Evolutionary conservation across 1,140 invertebrate genomes (phyloP).

Genomic region (Lepeophtheirus salmonis): DNA sequence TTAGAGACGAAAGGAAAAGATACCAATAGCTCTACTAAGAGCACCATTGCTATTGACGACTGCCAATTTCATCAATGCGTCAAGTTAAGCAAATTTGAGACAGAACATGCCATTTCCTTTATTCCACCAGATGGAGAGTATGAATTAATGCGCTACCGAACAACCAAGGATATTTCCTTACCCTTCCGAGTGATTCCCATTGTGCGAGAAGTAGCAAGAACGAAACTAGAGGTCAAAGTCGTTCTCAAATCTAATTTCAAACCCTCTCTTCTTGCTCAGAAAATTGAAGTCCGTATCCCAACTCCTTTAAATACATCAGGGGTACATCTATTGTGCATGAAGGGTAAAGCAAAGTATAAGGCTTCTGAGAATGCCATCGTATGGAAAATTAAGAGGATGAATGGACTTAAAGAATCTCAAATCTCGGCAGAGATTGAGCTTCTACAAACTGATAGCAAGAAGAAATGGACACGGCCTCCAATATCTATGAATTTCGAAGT

Average conservation of each 20-base stretch:
- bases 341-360: constrained; percentile 99
- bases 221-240: constrained; percentile 99
- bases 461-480: constrained; percentile 99
- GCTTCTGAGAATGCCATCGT: constrained; percentile 99
- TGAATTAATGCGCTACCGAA: constrained; percentile 98
- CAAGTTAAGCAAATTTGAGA: constrained; percentile 98
- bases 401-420: constrained; percentile 99
- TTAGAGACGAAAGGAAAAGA: constrained; percentile 89
- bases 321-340: constrained; percentile 94
- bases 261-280: constrained; percentile 89
- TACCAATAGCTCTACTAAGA: constrained; percentile 7
- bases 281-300: constrained; percentile 97
- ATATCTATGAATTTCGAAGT: constrained; percentile 99
- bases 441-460: constrained; percentile 94
- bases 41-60: constrained; percentile 62
- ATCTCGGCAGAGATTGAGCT: constrained; percentile 97
- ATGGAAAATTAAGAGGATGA: constrained; percentile 99
- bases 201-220: constrained; percentile 89
- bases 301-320: constrained; percentile 97
- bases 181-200: constrained; percentile 98
- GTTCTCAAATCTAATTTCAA: constrained; percentile 99
- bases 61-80: constrained; percentile 99
- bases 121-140: constrained; percentile 99
- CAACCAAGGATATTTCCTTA: constrained; percentile 98
- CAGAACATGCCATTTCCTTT: constrained; percentile 98